Percentiles rank a stretch among this genome's conserved stretches.
These are phyloP conservation scores for Sorex araneus DNA, from an alignment of 2,113 vertebrate species.

Conservation along the genomic window DNA sequence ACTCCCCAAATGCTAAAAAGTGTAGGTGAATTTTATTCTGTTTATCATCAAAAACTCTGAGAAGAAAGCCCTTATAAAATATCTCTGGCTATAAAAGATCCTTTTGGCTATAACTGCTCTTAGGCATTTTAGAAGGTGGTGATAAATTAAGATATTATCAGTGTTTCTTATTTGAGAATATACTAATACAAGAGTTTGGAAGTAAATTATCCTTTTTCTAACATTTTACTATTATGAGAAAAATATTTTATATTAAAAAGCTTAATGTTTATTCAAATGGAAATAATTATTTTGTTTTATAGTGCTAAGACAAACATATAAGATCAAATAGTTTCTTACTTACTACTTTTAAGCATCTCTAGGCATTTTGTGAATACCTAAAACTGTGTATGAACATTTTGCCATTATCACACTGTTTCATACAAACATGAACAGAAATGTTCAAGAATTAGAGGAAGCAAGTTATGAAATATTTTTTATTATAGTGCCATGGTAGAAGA, in stretches of 20 bases:
- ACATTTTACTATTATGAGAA: constrained; percentile 8
- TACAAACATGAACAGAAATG: neutral
- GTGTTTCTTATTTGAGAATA: constrained; percentile 30
- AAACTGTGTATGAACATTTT: constrained; percentile 6
- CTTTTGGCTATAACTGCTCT: constrained; percentile 26
- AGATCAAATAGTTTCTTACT: constrained; percentile 2
- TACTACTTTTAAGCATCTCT: constrained; percentile 24
- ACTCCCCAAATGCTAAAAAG: constrained; percentile 8
- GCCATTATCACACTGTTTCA: neutral
- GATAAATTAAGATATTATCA: neutral
- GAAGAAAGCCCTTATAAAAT: neutral
- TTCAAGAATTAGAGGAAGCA: neutral
- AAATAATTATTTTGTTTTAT: constrained; percentile 42
- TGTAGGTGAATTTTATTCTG: neutral
- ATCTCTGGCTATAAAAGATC: neutral
- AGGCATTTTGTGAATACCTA: neutral
- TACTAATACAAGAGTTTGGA: constrained; percentile 34
- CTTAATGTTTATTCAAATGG: constrained; percentile 46
- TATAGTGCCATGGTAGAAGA: neutral
- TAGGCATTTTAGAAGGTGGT: constrained; percentile 1
- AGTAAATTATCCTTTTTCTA: constrained; percentile 4
- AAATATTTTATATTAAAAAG: constrained; percentile 37
- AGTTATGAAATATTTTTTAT: neutral
- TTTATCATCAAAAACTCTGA: neutral
- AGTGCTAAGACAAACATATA: neutral